Evolutionary conservation across 2,797 vertebrate genomes (phyloP).

Genomic region (Darevskia mixta): DNA sequence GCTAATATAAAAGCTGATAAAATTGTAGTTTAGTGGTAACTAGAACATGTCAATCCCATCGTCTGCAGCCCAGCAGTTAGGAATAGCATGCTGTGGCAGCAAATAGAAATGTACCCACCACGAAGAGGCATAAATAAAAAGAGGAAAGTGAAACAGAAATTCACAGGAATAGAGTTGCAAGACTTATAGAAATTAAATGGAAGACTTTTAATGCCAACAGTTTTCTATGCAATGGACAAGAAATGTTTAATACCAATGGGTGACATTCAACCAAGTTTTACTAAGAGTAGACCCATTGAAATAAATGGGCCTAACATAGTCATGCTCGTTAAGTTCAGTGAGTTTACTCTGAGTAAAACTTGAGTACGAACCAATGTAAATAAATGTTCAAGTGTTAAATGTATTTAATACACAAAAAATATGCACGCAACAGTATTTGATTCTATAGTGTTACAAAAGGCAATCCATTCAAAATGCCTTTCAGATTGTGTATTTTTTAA

Average conservation of each 20-base stretch:
- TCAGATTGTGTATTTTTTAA: neutral
- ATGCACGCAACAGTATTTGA: neutral
- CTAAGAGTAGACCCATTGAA: too few relatives aligned
- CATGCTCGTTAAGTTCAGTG: too few relatives aligned
- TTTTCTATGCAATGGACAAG: neutral
- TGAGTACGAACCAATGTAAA: neutral
- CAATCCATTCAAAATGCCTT: neutral
- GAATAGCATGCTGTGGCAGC: constrained; percentile 35
- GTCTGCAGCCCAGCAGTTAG: neutral
- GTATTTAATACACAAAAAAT: neutral
- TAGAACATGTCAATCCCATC: neutral
- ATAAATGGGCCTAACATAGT: too few relatives aligned
- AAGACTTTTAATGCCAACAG: neutral
- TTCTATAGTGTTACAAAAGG: neutral
- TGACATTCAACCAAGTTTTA: too few relatives aligned
- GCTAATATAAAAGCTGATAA: constrained; percentile 22
- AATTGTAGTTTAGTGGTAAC: constrained; percentile 14
- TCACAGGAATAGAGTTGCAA: neutral
- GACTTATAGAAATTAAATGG: constrained; percentile 19
- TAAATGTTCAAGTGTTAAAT: neutral
- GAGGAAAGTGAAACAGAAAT: constrained; percentile 48
- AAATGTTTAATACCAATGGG: neutral
- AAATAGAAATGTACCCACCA: constrained; percentile 10
- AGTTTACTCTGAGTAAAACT: too few relatives aligned
- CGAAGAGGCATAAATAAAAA: constrained; percentile 14